Percentiles rank a stretch among this genome's conserved stretches.
These are phyloP conservation scores for Allobates femoralis DNA, from an alignment of 2,797 vertebrate genomes.

Conservation along the genomic window DNA sequence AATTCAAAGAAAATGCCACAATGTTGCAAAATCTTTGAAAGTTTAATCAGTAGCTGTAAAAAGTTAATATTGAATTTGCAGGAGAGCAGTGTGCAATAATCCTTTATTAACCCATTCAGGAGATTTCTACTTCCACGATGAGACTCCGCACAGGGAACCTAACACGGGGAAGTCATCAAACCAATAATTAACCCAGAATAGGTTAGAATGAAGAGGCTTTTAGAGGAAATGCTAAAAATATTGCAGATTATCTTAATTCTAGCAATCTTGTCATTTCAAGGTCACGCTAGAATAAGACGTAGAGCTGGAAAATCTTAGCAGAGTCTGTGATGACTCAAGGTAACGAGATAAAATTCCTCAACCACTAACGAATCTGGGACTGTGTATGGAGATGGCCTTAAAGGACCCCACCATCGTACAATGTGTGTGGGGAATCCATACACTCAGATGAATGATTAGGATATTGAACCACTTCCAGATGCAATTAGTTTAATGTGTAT, in stretches of 20 bases:
- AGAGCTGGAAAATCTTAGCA: background rate
- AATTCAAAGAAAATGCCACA: background rate
- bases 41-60: constrained; percentile 58
- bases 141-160: background rate
- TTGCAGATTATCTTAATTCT: background rate
- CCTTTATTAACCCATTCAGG: constrained; percentile 38
- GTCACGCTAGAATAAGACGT: constrained; percentile 19
- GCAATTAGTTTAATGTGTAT: constrained; percentile 45
- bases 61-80: constrained; percentile 58
- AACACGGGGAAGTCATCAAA: background rate
- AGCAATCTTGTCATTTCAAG: constrained; percentile 37
- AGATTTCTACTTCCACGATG: background rate
- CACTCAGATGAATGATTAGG: background rate
- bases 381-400: background rate
- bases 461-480: constrained; percentile 6
- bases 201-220: background rate
- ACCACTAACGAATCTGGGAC: background rate
- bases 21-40: constrained; percentile 37
- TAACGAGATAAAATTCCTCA: background rate
- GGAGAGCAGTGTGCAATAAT: background rate
- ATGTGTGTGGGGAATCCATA: background rate
- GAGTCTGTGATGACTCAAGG: background rate
- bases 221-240: constrained; percentile 2
- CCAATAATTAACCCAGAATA: background rate
- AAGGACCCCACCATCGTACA: too few relatives aligned